Evolutionary conservation across 92 coral and sea anemone genomes (phyloP), one percentile per base, ranked within the genome.

Genomic region (Ricordea florida): DNA sequence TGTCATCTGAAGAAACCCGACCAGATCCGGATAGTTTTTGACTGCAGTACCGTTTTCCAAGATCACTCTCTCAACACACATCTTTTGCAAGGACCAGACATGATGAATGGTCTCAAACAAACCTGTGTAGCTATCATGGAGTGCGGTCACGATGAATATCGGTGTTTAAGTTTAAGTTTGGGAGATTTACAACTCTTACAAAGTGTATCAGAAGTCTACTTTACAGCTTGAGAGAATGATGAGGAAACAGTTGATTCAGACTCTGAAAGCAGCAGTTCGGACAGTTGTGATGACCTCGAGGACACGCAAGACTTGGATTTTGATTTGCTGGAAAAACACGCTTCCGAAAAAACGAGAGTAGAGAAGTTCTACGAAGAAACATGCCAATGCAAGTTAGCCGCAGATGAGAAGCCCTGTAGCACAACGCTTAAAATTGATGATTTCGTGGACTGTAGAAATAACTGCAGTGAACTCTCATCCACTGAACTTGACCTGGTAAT

Each of bases 51-150:
- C 22, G 43, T 76, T 21, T 83, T 67, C 52, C 55, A 83, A 25
- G 37, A 46, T 15, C 49, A 74, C 18, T 31, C 83, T 3, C 53
- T 74, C 24, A 74, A 74, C 78, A 83, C 44, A 45, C 66, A 63
- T 68, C 51, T 65, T 23, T 67, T 74, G 18, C 88, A 62, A 44
- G 72, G 85, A 3, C 85, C 90, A 0, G 85, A 85, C 10, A 68
- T 64, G 81, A 84, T 84, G 73, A 80, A 80, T 36, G 78, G 76
- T 7, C 66, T 84, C 34, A n/a, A n/a, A n/a, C n/a, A n/a, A 53
- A 55, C 62, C 62, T 5, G 33, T 29, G 38, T 27, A 55, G 60
- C 60, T 57, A 57, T 57, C 43, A 57, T 57, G 63, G 63, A 57
- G 42, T 6, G 42, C 14, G 3, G 40, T 57, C 25, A 57, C 1